Evolutionary conservation across 1,140 invertebrate species (phyloP).

Genomic region (Zeugodacus cucurbitae): DNA sequence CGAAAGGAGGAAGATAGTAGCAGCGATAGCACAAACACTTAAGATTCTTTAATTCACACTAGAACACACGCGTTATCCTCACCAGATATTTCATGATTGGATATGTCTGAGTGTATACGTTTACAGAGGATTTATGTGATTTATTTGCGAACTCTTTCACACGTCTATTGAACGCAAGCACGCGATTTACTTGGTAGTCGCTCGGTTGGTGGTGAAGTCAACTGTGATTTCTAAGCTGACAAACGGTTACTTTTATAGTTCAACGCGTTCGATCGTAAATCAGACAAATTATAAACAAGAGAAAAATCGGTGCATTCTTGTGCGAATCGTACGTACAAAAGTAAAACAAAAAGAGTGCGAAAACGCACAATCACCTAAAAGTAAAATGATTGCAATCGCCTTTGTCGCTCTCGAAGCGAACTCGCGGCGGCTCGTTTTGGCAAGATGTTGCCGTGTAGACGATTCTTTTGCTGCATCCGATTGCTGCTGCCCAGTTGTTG

Average conservation of each 20-base stretch:
- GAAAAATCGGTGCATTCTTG: conserved; percentile 9
- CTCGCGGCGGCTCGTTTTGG: not conserved
- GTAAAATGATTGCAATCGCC: not conserved
- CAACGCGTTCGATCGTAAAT: conserved; percentile 32
- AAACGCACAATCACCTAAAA: conserved; percentile 43
- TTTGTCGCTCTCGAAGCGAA: not conserved
- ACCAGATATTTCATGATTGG: conserved; percentile 44
- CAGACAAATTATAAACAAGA: not conserved
- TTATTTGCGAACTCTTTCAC: not conserved
- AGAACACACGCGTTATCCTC: not conserved
- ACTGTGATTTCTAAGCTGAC: conserved; percentile 20
- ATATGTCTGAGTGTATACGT: not conserved
- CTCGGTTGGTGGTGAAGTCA: conserved; percentile 19
- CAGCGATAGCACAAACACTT: not conserved
- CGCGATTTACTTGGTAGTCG: not conserved
- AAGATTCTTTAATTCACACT: not conserved
- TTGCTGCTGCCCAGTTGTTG: no score
- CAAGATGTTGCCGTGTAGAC: not conserved
- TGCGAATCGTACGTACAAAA: not conserved
- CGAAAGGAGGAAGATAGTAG: no score
- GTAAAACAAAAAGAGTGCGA: not conserved
- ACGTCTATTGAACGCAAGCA: not conserved
- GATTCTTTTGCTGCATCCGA: not conserved
- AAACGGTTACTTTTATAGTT: conserved; percentile 34
- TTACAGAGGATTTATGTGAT: not conserved